These are phyloP conservation scores for Xylota sylvarum DNA, from an alignment of 2,888 invertebrate species.

Conservation along the genomic window DNA sequence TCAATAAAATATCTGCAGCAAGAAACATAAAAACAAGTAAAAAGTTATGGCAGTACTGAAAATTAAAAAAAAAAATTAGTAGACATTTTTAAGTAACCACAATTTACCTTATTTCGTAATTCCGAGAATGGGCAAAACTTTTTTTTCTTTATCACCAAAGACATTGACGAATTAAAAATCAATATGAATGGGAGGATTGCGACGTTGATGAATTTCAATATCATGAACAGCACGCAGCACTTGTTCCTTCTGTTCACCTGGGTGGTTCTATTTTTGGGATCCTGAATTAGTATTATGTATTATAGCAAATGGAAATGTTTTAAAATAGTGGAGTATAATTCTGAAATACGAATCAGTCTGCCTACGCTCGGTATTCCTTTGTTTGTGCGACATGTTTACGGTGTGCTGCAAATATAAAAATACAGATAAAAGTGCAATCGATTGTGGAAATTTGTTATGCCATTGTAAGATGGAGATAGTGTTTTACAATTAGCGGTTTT, in stretches of 20 bases:
- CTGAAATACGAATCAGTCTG: neutral
- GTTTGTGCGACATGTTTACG: neutral
- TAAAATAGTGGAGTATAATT: neutral
- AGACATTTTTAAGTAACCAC: no score
- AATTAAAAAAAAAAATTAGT: no score
- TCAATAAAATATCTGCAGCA: no score
- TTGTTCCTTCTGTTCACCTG: slow-evolving; percentile 2
- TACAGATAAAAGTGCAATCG: slow-evolving; percentile 24
- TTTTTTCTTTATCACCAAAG: neutral
- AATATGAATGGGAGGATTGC: slow-evolving; percentile 6
- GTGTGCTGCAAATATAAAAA: neutral
- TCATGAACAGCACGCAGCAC: neutral
- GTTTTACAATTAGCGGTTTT: slow-evolving; percentile 32
- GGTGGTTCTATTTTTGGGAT: slow-evolving; percentile 26
- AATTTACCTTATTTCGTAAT: neutral
- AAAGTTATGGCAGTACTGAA: no score
- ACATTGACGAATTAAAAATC: slow-evolving; percentile 24
- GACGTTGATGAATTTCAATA: slow-evolving; percentile 5
- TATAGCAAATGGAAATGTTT: neutral
- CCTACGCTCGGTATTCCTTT: neutral
- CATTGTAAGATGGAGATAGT: slow-evolving; percentile 37
- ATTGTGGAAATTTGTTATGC: slow-evolving; percentile 36
- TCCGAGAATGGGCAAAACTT: neutral
- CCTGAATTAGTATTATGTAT: neutral
- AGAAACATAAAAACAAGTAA: no score